These are phyloP conservation scores for Sogatella furcifera DNA, from an alignment of 1,140 invertebrate genomes.

Conservation along the genomic window DNA sequence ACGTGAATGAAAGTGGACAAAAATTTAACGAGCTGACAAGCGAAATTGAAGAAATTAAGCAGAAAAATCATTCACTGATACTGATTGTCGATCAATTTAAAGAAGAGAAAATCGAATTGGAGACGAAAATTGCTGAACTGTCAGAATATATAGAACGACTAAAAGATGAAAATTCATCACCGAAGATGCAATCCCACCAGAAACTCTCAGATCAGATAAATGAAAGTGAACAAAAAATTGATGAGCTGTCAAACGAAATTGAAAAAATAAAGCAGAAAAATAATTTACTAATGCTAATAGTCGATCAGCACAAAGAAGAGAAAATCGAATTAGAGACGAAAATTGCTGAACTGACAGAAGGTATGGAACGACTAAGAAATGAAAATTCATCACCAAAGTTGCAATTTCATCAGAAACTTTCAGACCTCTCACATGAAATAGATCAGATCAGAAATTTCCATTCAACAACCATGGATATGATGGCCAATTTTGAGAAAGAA, in stretches of 20 bases:
- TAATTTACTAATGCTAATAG: not conserved
- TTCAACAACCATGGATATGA: too few species aligned
- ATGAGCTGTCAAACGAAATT: conserved; percentile 7
- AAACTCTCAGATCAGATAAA: too few species aligned
- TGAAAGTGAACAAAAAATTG: conserved; percentile 26
- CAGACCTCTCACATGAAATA: too few species aligned
- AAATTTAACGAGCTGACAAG: conserved; percentile 20
- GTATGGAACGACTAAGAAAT: conserved; percentile 19
- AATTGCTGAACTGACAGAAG: not conserved
- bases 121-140: not conserved
- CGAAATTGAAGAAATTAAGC: not conserved
- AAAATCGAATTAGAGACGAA: not conserved
- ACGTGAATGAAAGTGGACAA: conserved; percentile 26
- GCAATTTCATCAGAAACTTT: conserved; percentile 1
- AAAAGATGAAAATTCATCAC: conserved; percentile 19
- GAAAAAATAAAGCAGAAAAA: not conserved
- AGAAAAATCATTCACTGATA: not conserved
- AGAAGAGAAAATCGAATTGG: not conserved
- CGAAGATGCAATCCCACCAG: conserved; percentile 15
- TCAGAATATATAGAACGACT: conserved; percentile 2
- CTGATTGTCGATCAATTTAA: not conserved
- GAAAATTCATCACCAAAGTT: conserved; percentile 6
- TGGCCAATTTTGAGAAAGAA: too few species aligned
- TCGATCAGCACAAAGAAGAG: not conserved
- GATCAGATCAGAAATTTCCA: too few species aligned